Evolutionary conservation across 2,113 vertebrate genomes (phyloP), one percentile per base, ranked within the genome.

Genomic region (Dryoscopus gambensis): DNA sequence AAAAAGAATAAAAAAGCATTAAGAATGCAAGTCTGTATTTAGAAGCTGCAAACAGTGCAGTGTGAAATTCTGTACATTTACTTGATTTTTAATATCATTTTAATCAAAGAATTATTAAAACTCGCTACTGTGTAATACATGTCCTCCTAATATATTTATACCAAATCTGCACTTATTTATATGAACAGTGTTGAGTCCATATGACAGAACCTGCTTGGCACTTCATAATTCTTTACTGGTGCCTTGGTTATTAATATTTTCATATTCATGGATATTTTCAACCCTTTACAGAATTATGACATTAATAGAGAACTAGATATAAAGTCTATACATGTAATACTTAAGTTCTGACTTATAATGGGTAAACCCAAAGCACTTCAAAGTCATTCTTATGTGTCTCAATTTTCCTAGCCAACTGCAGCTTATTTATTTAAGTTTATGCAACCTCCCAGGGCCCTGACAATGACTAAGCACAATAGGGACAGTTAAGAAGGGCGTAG

Each of bases 401-500:
- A 63, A 63, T 92, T 87, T 88, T 92, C 76, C 47, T 30, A 84
- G 87, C 71, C 83, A 86, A 84, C 52, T 89, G 84, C 80, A 89
- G 88, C 49, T 83, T 92, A 84, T 95, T 91, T 95, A 90, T 94
- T 95, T 91, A 95, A 82, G 85, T 93, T 96, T 95, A 92, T 80
- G 85, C 82, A 90, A 84, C 85, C 87, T 94, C 84, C 76, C 73
- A 65, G 81, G 73, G 84, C 85, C 71, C 90, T 87, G 89, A 93
- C 90, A 97, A 95, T 96, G 92, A 97, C 92, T 91, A 94, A 93
- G 95, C 96, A 97, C 92, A 96, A 94, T 49, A 62, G 89, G 67
- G 84, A 91, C 70, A 81, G 67, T 83, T 92, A 96, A 93, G 90
- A 90, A 96, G 89, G 92, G 75, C 63, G 25, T 37, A 37, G 7